Evolutionary conservation across 2,888 invertebrate genomes (phyloP), one percentile per base, ranked within the genome.

Genomic region (Synanthedon vespiformis): DNA sequence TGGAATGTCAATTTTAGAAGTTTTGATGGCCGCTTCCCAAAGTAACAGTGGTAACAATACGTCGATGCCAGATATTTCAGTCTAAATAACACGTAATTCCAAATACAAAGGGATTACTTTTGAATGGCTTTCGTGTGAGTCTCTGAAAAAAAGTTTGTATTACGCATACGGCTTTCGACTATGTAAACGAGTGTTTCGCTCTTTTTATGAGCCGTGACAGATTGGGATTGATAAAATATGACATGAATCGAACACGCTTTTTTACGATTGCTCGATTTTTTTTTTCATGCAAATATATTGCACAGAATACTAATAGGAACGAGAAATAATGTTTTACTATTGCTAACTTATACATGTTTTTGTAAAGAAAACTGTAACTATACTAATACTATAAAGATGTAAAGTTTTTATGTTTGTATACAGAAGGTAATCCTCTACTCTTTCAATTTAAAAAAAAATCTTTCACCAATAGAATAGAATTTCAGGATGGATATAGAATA

Each of bases 1-100:
- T 61, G 65, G 50, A 61, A 69, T 64, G 67, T 65, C 67, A 72
- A 70, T 74, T 72, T 70, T 67, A 72, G 64, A 71, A 71, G 65
- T 69, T 77, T 74, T 76, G 72, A 70, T 70, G 67, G 61, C 66
- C 54, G 51, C 53, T 62, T 55, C 59, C 61, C 61, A 58, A 63
- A 63, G 59, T 64, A 58, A 57, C 41, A 27, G 10, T 50, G 13
- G 27, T 27, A 14, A 50, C 18, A 34, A 48, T 11, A 12, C 16
- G 6, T 16, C 12, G 6, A 18, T 48, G 44, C 13, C n/a, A 5
- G 48, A 12, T 48, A 14, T 14, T 12, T 48, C 14, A 12, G 12
- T 48, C 12, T 48, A 16, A 16, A 8, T 22, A 2, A 13, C 5
- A 13, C 16, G 16, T 48, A 48, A 48, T 44, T 44, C 14, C 44